Evolutionary conservation across 2,113 vertebrate species (phyloP), one percentile per base, ranked within the genome.

Genomic region (Cyphomyrus plagiostoma): DNA sequence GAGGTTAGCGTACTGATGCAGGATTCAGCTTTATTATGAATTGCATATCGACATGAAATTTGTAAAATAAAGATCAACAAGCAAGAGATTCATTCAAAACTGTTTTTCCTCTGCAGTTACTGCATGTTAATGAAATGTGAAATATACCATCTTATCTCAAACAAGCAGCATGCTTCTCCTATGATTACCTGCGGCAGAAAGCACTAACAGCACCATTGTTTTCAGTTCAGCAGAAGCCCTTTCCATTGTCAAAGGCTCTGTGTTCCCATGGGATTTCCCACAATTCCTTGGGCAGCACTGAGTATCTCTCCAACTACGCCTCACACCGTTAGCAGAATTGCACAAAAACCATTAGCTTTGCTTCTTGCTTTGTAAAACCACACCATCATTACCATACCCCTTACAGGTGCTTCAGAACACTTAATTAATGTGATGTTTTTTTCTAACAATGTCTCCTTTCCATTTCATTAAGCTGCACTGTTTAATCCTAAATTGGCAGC

Each of bases 71-170:
- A 46, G 21, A 84, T n/a, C 45, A 48, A n/a, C 8, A 23, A 46
- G 42, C 45, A 48, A 0, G 42, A 84, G 19, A 84, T 84, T 23
- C 9, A 46, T 48, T 45, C 17, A 23, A n/a, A 21, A 7, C 17
- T 48, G 19, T 9, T 48, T 48, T n/a, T 39, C 82, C 42, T 48
- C 17, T 23, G 23, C 19, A 84, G 82, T 21, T 23, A 84, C n/a
- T 48, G 82, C 82, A n/a, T 19, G 4, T 84, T 84, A 84, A 84
- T 46, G 82, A 42, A 46, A 84, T 84, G 39, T 84, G 80, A 84
- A 84, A 84, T 48, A 84, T 46, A 21, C 35, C 35, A 48, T 46
- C 3, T 84, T 84, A 84, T 48, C 82, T 84, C 82, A 84, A 13
- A 84, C 21, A 42, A 23, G 39, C 45, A 84, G 82, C 46, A 13